These are phyloP conservation scores for Tribolium freemani DNA, from an alignment of 2,888 invertebrate species.

Conservation along the genomic window DNA sequence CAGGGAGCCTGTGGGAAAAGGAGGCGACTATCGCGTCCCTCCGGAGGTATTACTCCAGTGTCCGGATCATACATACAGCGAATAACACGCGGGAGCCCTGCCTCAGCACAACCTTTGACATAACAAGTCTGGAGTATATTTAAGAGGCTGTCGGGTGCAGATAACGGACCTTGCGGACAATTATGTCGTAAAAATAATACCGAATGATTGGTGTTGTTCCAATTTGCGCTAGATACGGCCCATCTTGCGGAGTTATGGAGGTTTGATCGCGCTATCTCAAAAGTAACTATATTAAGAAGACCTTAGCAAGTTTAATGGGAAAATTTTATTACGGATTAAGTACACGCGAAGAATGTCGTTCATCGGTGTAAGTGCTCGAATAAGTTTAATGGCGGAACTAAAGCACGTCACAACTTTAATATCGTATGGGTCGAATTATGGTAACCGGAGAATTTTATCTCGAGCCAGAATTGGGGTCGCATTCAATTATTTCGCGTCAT, in stretches of 20 bases:
- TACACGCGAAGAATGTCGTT: constrained; percentile 37
- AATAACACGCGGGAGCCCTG: constrained; percentile 50
- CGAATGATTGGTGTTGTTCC: constrained; percentile 33
- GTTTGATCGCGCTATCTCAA: constrained; percentile 40
- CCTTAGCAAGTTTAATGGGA: constrained; percentile 40
- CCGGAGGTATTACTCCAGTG: constrained; percentile 59
- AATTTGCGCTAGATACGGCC: constrained; percentile 40
- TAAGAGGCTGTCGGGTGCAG: constrained; percentile 53
- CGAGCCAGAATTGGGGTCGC: not conserved
- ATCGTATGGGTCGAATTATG: not conserved
- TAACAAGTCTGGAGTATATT: constrained; percentile 55
- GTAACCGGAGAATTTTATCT: not conserved
- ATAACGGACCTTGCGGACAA: constrained; percentile 57
- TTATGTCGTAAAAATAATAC: constrained; percentile 62
- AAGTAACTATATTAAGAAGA: constrained; percentile 41
- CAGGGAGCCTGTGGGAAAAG: constrained; percentile 34
- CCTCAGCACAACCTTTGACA: constrained; percentile 55
- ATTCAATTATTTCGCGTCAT: no score
- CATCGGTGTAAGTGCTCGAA: constrained; percentile 30
- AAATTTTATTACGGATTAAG: constrained; percentile 41
- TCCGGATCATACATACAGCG: constrained; percentile 54
- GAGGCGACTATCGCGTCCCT: constrained; percentile 50
- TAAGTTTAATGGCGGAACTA: constrained; percentile 19
- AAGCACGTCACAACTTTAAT: constrained; percentile 2
- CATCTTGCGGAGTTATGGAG: constrained; percentile 33